phyloP scores from a whole-genome alignment of 37 sponge, comb jelly and placozoan species.

The Hormiphora californensis region DNA sequence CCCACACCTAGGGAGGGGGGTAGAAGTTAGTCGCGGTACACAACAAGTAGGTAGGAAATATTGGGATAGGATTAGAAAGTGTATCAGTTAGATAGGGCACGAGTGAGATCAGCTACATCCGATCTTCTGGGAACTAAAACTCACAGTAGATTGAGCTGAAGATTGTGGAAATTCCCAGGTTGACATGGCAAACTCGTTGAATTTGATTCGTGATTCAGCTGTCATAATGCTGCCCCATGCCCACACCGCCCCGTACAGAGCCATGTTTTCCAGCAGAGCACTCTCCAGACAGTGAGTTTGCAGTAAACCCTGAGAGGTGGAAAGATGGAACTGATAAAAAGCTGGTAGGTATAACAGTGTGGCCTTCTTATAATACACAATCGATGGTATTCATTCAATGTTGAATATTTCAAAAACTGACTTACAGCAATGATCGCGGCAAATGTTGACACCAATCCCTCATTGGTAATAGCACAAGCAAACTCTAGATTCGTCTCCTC shows the following conservation, averaged over 20 bases:
- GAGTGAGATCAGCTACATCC: too few relatives aligned
- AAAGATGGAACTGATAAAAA: neutral
- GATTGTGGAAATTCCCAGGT: slow-evolving; percentile 36
- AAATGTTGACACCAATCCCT: slow-evolving; percentile 19
- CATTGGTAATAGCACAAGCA: neutral
- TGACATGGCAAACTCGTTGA: slow-evolving; percentile 2
- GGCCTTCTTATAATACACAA: neutral
- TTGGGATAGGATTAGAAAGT: too few relatives aligned
- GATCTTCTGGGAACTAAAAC: too few relatives aligned
- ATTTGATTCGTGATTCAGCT: neutral
- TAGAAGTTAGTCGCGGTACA: too few relatives aligned
- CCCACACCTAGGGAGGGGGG: too few relatives aligned
- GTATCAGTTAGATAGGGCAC: too few relatives aligned
- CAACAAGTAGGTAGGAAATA: too few relatives aligned
- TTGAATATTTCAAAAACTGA: neutral
- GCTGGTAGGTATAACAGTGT: neutral
- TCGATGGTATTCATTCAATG: too few relatives aligned
- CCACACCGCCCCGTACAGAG: slow-evolving; percentile 4
- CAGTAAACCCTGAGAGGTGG: neutral
- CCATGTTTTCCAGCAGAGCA: neutral
- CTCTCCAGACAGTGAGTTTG: slow-evolving; percentile 2
- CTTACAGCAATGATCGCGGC: neutral
- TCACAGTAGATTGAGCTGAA: neutral
- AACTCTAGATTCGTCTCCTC: neutral
- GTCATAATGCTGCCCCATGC: neutral